Conservation (phyloP, 2,888 invertebrate genomes). For the Tromatobia lineatoria region DNA sequence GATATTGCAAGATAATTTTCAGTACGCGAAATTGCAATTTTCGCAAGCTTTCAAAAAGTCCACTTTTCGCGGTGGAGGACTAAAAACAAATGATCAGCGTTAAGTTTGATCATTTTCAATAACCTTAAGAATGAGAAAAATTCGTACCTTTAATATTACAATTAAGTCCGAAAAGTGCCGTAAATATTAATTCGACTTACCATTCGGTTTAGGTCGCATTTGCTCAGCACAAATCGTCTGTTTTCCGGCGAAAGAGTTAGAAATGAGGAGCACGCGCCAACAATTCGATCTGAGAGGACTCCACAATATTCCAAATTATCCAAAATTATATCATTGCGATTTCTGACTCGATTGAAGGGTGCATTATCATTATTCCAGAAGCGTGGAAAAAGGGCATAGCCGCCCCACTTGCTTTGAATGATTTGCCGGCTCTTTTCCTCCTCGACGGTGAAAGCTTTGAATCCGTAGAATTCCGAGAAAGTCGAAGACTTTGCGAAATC, state of each 20-base stretch:
- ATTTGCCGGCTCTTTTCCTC: slow-evolving; percentile 64
- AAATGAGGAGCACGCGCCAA: slow-evolving; percentile 86
- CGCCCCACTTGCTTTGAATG: slow-evolving; percentile 75
- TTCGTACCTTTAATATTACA: too few relatives aligned
- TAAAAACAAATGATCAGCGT: too few relatives aligned
- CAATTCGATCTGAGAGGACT: slow-evolving; percentile 86
- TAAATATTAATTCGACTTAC: slow-evolving; percentile 68
- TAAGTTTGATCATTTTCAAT: too few relatives aligned
- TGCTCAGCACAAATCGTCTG: slow-evolving; percentile 87
- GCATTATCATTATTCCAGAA: slow-evolving; percentile 76
- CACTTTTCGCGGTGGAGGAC: too few relatives aligned
- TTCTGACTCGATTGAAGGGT: slow-evolving; percentile 70
- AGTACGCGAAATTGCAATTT: too few relatives aligned
- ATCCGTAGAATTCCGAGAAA: slow-evolving; percentile 34
- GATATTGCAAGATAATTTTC: too few relatives aligned
- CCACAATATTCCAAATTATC: slow-evolving; percentile 82
- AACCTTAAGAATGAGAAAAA: too few relatives aligned
- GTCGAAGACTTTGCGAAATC: slow-evolving; percentile 51
- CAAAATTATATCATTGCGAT: slow-evolving; percentile 54
- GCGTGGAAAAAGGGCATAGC: slow-evolving; percentile 70
- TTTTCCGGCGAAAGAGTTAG: slow-evolving; percentile 87
- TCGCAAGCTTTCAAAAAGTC: too few relatives aligned
- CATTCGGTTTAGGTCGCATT: slow-evolving; percentile 85
- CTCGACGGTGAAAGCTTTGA: slow-evolving; percentile 33
- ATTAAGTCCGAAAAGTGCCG: neutral